phyloP scores from a whole-genome alignment of 2,113 vertebrate genomes.

The Perognathus longimembris region DNA sequence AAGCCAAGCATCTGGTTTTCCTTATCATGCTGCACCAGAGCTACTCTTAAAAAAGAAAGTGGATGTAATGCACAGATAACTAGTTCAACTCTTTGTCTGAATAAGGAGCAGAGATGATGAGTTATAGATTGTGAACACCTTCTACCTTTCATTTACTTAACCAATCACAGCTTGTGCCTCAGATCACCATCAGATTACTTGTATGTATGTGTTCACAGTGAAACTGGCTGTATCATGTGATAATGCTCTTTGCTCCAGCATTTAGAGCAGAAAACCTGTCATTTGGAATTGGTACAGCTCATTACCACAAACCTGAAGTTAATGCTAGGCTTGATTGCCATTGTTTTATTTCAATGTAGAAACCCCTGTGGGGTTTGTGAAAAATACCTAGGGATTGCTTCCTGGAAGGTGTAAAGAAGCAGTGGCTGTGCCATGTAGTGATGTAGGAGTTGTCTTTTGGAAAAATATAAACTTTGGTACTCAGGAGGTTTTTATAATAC shows the following conservation, averaged over 20 bases:
- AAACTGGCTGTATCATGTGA: conserved; percentile 20
- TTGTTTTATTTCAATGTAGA: conserved; percentile 41
- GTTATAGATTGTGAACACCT: conserved; percentile 20
- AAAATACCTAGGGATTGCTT: conserved; percentile 42
- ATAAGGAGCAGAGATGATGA: conserved; percentile 58
- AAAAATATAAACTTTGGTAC: conserved; percentile 20
- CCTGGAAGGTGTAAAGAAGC: conserved; percentile 27
- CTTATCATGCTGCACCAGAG: conserved; percentile 58
- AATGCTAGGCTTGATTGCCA: conserved; percentile 25
- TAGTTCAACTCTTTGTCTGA: conserved; percentile 15
- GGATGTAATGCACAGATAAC: conserved; percentile 16
- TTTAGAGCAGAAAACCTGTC: conserved; percentile 52
- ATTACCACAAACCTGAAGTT: conserved; percentile 10
- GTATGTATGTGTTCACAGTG: conserved; percentile 49
- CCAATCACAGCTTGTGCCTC: conserved; percentile 72
- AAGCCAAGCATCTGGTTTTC: conserved; percentile 57
- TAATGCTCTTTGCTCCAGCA: background rate
- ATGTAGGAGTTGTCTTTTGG: conserved; percentile 13
- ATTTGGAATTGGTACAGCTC: conserved; percentile 5
- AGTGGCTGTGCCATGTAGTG: background rate
- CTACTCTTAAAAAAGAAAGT: conserved; percentile 33
- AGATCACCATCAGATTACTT: background rate
- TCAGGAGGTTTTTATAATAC: conserved; percentile 60
- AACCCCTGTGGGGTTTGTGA: conserved; percentile 14
- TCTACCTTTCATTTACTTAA: conserved; percentile 53